Base-by-base conservation (phyloP, 2,113 vertebrate species). In the Clarias gariepinus region DNA sequence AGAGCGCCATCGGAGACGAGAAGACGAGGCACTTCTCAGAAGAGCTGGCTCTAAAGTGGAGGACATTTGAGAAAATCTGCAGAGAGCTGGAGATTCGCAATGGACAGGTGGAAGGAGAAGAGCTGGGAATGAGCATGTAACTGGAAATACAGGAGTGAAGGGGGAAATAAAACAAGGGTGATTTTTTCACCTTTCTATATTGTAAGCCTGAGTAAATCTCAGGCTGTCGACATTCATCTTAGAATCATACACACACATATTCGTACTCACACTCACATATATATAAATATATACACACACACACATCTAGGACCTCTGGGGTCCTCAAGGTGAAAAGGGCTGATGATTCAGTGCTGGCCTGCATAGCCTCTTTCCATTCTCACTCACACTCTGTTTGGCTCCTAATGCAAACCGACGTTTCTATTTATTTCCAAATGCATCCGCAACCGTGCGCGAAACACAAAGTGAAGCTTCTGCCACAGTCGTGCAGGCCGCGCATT, bases 331-430 rank as follows among this genome's bases (percentile, higher is more conserved):
- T 66, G 12, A 87, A 88, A 58, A 63, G 80, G 53, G 19, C 28
- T 19, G 30, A 82, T 78, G 88, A 89, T 89, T 90, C 83, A 83
- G 69, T 82, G 79, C 84, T 88, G 87, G 87, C 81, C 77, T 86
- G 73, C 60, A 47, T 73, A 64, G 53, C 68, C 30, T 64, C 25
- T 83, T 61, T 61, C 41, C 60, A 30, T 79, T 25, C n/a, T 76
- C 41, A 58, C 52, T 63, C 63, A 57, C 57, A 16, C 77, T 25
- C 28, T 41, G 53, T 74, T 86, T 58, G 2, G 6, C n/a, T 33
- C 86, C 90, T 94, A 88, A 93, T 93, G 90, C 86, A 84, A 91
- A 89, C 91, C 88, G 91, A 93, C 90, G 87, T 84, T 76, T 83
- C 66, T 91, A 71, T 93, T 93, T 93, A 90, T 89, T 92, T 90